These are phyloP conservation scores for Podarcis raffonei DNA, from an alignment of 2,113 vertebrate genomes.

Conservation along the genomic window DNA sequence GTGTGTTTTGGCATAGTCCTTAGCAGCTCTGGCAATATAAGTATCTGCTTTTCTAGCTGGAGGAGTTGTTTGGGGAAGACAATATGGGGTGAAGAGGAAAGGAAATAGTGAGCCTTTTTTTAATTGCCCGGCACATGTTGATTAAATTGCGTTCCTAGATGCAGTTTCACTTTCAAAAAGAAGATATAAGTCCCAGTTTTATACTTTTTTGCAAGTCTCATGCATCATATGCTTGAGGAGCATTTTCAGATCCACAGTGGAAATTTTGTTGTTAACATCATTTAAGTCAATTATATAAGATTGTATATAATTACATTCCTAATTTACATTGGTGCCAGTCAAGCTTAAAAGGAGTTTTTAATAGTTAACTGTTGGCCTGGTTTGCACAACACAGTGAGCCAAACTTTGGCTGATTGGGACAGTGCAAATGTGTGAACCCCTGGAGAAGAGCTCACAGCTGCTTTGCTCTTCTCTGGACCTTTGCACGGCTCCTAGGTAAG, in stretches of 20 bases:
- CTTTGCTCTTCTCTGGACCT: too few relatives aligned
- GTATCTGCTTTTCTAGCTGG: conserved; percentile 54
- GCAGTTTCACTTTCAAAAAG: too few relatives aligned
- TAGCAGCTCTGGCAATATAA: conserved; percentile 52
- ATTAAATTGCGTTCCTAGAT: conserved; percentile 15
- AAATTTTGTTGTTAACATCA: conserved; percentile 1
- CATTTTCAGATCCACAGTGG: neutral
- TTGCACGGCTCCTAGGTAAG: too few relatives aligned
- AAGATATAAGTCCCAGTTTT: too few relatives aligned
- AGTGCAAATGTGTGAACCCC: too few relatives aligned
- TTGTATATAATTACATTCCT: conserved; percentile 31
- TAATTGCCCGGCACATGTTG: conserved; percentile 36
- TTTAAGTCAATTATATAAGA: conserved; percentile 22
- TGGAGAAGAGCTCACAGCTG: too few relatives aligned
- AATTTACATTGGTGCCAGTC: conserved; percentile 20
- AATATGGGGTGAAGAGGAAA: conserved; percentile 45
- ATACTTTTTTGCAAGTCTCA: neutral
- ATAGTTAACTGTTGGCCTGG: neutral
- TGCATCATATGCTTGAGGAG: neutral
- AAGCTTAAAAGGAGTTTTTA: conserved; percentile 14
- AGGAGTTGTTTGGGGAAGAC: conserved; percentile 43
- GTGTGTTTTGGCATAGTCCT: conserved; percentile 48
- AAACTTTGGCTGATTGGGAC: too few relatives aligned
- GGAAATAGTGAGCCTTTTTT: conserved; percentile 41
- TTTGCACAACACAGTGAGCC: too few relatives aligned